Evolutionary conservation across 2,888 invertebrate species (phyloP).

Genomic region (Chamaedrilus cognettii): DNA sequence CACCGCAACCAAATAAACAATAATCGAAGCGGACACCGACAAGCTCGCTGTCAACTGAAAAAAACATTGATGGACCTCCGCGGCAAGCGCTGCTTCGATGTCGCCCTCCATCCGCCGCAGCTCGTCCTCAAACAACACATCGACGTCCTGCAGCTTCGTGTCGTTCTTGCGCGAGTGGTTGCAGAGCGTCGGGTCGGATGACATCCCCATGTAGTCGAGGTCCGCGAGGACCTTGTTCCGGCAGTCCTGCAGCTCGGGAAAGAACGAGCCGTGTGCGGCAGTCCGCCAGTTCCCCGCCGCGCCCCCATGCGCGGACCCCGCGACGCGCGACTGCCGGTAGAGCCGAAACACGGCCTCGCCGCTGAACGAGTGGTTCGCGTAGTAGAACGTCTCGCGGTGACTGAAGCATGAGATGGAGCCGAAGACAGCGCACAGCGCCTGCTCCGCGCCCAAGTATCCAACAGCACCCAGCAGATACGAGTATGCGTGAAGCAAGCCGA

Average conservation of each 20-base stretch:
- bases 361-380: conserved; percentile 37
- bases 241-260: conserved; percentile 35
- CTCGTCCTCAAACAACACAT: conserved; percentile 25
- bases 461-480: conserved; percentile 33
- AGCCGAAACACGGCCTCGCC: conserved; percentile 34
- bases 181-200: conserved; percentile 34
- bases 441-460: conserved; percentile 35
- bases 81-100: conserved; percentile 16
- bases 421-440: conserved; percentile 37
- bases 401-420: conserved; percentile 39
- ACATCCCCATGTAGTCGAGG: conserved; percentile 34
- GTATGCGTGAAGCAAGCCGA: conserved; percentile 16
- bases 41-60: not conserved
- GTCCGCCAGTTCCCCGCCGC: too few relatives aligned
- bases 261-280: conserved; percentile 30
- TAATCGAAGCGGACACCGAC: not conserved
- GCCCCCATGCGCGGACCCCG: too few relatives aligned
- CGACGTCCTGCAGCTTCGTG: conserved; percentile 32
- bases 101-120: conserved; percentile 15
- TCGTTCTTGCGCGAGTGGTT: conserved; percentile 37
- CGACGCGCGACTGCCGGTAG: too few relatives aligned
- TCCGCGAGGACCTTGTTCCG: conserved; percentile 36
- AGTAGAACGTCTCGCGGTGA: conserved; percentile 38
- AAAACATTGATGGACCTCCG: not conserved
- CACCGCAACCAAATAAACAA: not conserved